Conservation (phyloP, 2,888 invertebrate genomes). For the Hemistola chrysoprasaria region DNA sequence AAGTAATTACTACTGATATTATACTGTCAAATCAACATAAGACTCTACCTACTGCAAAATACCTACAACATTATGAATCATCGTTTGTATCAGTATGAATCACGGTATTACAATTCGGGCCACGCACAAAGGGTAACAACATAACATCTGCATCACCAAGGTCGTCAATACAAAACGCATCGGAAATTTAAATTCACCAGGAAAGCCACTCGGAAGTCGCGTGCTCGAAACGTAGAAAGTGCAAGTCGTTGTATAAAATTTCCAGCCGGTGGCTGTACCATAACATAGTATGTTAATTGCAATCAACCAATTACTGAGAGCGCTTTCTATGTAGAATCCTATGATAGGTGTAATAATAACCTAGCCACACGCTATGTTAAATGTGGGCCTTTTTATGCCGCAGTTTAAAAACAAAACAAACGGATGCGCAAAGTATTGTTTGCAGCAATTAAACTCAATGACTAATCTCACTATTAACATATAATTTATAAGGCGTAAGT, state of each 20-base stretch:
- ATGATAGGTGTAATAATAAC: constrained; percentile 49
- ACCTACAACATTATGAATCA: constrained; percentile 45
- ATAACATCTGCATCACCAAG: constrained; percentile 39
- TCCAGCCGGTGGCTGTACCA: constrained; percentile 51
- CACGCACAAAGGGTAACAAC: constrained; percentile 51
- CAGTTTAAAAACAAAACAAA: constrained; percentile 12
- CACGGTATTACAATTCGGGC: constrained; percentile 55
- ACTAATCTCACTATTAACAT: too few relatives aligned
- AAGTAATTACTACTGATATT: too few relatives aligned
- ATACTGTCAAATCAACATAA: too few relatives aligned
- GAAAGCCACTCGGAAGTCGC: constrained; percentile 59
- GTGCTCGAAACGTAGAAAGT: constrained; percentile 68
- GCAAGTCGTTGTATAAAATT: constrained; percentile 63
- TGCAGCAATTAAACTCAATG: too few relatives aligned
- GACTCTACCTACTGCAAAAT: neutral
- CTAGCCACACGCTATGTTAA: constrained; percentile 45
- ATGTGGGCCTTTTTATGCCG: constrained; percentile 24
- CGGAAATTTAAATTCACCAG: constrained; percentile 51
- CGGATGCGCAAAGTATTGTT: too few relatives aligned
- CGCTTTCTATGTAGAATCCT: constrained; percentile 53
- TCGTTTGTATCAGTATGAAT: constrained; percentile 53
- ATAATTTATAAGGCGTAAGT: too few relatives aligned
- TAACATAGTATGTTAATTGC: constrained; percentile 65
- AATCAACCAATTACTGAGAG: constrained; percentile 57
- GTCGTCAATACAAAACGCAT: constrained; percentile 43